Percentiles rank a stretch among this genome's conserved stretches.
Conservation (phyloP, 2,113 vertebrate species). For the Ptilonorhynchus violaceus region DNA sequence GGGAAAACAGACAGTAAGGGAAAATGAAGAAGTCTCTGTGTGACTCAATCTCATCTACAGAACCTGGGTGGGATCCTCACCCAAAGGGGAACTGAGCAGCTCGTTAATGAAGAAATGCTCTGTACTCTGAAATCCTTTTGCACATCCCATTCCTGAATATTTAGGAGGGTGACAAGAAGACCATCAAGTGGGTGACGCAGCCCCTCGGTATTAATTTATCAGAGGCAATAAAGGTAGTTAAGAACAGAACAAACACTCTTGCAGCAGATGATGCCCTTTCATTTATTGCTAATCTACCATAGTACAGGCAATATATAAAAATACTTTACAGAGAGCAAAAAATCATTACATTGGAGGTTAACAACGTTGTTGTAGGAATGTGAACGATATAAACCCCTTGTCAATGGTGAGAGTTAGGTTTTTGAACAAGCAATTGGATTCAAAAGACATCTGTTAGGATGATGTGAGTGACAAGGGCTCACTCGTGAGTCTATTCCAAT, state of each 20-base stretch:
- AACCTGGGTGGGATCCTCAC: not conserved
- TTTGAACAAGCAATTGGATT: not conserved
- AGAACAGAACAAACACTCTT: not conserved
- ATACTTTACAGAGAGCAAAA: slow-evolving; percentile 82
- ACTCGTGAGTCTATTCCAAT: not conserved
- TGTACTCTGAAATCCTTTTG: fast-evolving
- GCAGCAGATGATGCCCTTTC: slow-evolving; percentile 51
- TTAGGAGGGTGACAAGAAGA: not conserved
- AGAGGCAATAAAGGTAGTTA: not conserved
- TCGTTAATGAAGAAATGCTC: not conserved
- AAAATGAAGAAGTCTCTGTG: not conserved
- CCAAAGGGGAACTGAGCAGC: not conserved
- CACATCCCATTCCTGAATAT: fast-evolving
- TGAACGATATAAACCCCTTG: slow-evolving; percentile 15
- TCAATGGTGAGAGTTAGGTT: not conserved
- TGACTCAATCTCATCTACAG: not conserved
- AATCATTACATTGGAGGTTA: slow-evolving; percentile 70
- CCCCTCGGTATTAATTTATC: not conserved
- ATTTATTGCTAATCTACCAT: slow-evolving; percentile 82
- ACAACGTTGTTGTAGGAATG: slow-evolving; percentile 72
- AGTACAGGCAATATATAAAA: slow-evolving; percentile 82
- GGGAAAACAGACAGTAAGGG: not conserved
- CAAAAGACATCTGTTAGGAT: not conserved
- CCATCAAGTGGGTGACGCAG: not conserved
- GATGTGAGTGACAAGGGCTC: not conserved